These are phyloP conservation scores for Grapholita molesta DNA, from an alignment of 1,140 invertebrate species.

Conservation along the genomic window DNA sequence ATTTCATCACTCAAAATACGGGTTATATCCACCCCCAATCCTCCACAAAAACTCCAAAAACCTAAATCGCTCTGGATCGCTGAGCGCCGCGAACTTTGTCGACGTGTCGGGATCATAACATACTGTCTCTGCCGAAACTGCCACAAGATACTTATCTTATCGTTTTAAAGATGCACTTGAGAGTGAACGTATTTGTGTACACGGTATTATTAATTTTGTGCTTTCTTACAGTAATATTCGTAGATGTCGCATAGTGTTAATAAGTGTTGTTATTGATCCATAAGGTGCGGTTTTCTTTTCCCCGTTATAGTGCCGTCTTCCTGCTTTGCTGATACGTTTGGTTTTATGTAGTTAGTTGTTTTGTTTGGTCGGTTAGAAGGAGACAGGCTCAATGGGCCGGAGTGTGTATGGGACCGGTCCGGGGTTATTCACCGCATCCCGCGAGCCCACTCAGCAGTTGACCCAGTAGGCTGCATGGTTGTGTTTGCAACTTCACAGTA, in stretches of 20 bases:
- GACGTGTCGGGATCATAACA: conserved; percentile 16
- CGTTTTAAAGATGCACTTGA: neutral
- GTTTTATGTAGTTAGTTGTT: neutral
- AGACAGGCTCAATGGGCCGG: neutral
- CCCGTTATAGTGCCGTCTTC: conserved; percentile 3
- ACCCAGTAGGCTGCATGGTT: neutral
- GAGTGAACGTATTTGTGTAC: conserved; percentile 10
- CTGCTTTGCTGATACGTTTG: neutral
- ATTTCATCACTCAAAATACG: conserved; percentile 2
- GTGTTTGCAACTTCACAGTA: neutral
- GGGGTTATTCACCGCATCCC: conserved; percentile 13
- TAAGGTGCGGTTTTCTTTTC: neutral
- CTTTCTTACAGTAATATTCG: neutral
- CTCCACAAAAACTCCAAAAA: neutral
- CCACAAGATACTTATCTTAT: conserved; percentile 10
- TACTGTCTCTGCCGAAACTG: neutral
- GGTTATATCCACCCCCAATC: neutral
- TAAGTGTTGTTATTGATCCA: neutral
- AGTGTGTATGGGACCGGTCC: conserved; percentile 3
- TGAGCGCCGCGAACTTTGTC: neutral
- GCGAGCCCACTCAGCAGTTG: neutral
- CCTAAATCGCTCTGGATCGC: neutral
- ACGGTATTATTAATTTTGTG: neutral
- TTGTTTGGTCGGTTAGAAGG: neutral
- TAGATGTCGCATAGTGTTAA: neutral